A percentile compares a stretch with the other conserved stretches of the same genome.
phyloP scores from a whole-genome alignment of 2,113 vertebrate species.

The Muscicapa adusta region DNA sequence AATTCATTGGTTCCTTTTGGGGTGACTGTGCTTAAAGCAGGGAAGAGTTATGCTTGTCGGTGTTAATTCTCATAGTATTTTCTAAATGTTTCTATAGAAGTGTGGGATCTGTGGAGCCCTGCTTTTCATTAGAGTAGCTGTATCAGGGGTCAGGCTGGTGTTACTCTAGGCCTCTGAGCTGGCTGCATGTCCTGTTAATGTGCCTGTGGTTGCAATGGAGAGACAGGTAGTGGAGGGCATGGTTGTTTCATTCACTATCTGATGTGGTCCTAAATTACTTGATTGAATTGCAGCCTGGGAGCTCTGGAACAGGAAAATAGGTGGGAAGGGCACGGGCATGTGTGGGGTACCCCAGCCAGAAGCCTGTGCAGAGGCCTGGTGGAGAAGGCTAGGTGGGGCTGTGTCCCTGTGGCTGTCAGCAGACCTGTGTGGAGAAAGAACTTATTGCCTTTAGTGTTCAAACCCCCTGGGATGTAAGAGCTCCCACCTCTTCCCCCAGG shows the following conservation, averaged over 20 bases:
- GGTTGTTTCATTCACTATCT: accelerated
- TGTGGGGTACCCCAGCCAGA: background rate
- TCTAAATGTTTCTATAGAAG: background rate
- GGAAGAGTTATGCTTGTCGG: background rate
- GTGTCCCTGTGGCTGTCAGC: background rate
- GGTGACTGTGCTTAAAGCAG: background rate
- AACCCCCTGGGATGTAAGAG: background rate
- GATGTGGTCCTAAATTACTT: background rate
- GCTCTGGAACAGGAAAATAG: background rate
- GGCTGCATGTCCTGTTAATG: accelerated
- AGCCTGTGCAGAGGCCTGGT: accelerated
- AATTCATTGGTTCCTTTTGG: background rate
- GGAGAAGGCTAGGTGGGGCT: too few species aligned
- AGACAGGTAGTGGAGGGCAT: background rate
- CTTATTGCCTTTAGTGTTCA: background rate
- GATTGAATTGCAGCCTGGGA: background rate
- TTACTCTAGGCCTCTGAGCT: background rate
- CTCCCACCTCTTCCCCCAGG: background rate
- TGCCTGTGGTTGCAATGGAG: background rate
- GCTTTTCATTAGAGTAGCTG: background rate
- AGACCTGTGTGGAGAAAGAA: background rate
- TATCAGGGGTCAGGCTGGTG: background rate
- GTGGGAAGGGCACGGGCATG: background rate
- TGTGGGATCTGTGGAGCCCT: background rate
- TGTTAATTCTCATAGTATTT: background rate